A percentile compares a stretch with the other conserved stretches of the same genome.
Evolutionary conservation across 2,797 vertebrate species (phyloP).

Genomic region (Steatocranus sp.): DNA sequence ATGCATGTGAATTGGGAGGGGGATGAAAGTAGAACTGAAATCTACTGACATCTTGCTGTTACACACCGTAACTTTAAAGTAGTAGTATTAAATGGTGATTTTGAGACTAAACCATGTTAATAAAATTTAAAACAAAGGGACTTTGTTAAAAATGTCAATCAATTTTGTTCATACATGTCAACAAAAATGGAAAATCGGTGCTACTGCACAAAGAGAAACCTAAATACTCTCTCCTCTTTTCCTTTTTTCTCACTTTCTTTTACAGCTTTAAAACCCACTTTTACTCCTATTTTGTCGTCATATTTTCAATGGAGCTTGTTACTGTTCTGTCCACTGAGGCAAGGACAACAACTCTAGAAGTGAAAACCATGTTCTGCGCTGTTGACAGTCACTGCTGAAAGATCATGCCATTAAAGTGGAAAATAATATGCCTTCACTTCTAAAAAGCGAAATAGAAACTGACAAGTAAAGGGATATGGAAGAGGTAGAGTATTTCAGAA

Average conservation of each 20-base stretch:
- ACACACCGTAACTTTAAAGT: background rate
- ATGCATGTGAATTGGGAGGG: background rate
- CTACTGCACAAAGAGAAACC: background rate
- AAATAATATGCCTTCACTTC: conserved; percentile 55
- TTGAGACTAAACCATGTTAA: background rate
- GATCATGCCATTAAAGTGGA: conserved; percentile 61
- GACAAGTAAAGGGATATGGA: conserved; percentile 45
- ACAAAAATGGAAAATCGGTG: background rate
- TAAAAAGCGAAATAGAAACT: conserved; percentile 53
- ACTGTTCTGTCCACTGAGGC: conserved; percentile 28
- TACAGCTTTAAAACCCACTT: conserved; percentile 1
- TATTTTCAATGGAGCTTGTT: conserved; percentile 17
- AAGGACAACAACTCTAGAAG: conserved; percentile 18
- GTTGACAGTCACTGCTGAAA: conserved; percentile 59
- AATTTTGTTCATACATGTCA: background rate
- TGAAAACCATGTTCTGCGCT: conserved; percentile 38
- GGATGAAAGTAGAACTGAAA: background rate
- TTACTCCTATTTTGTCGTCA: background rate
- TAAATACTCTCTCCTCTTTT: background rate
- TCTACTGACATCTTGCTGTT: background rate
- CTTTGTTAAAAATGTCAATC: background rate
- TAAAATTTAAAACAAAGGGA: background rate
- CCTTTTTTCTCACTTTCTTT: background rate
- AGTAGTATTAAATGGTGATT: background rate
- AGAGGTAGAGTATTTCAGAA: conserved; percentile 32